A percentile compares a stretch with the other conserved stretches of the same genome.
Conservation (phyloP, 2,797 vertebrate genomes). For the Loriculus beryllinus region DNA sequence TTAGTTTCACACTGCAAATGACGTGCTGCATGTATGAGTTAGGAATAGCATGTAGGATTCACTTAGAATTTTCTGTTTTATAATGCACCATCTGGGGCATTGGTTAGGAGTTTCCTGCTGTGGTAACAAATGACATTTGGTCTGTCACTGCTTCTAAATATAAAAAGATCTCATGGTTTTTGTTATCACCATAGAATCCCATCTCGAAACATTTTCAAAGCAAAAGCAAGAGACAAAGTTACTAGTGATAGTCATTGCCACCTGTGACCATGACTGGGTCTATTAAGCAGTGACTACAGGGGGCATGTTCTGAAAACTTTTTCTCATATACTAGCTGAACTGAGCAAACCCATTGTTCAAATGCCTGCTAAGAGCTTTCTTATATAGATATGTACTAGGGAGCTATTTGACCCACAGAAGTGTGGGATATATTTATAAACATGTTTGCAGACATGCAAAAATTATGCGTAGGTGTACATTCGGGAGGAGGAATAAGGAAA, state of each 20-base stretch:
- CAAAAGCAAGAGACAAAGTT: not conserved
- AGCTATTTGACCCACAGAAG: not conserved
- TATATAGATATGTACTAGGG: not conserved
- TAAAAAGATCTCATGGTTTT: not conserved
- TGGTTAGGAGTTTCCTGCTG: not conserved
- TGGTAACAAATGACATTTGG: not conserved
- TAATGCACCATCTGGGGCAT: not conserved
- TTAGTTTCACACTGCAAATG: not conserved
- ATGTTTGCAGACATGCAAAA: not conserved
- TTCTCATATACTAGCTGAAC: not conserved
- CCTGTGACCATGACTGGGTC: not conserved
- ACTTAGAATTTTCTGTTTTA: not conserved
- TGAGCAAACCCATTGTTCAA: not conserved
- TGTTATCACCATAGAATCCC: not conserved
- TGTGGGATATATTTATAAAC: not conserved
- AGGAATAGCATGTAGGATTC: not conserved
- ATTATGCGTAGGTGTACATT: accelerated
- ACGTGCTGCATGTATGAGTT: not conserved
- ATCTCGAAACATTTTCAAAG: not conserved
- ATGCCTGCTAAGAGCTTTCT: not conserved
- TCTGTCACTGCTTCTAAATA: not conserved
- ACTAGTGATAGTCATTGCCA: not conserved
- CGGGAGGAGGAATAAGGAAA: not conserved
- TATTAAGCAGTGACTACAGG: not conserved
- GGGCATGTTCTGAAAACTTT: not conserved